Conservation (phyloP, 2,888 invertebrate species). For the Hemistola chrysoprasaria region DNA sequence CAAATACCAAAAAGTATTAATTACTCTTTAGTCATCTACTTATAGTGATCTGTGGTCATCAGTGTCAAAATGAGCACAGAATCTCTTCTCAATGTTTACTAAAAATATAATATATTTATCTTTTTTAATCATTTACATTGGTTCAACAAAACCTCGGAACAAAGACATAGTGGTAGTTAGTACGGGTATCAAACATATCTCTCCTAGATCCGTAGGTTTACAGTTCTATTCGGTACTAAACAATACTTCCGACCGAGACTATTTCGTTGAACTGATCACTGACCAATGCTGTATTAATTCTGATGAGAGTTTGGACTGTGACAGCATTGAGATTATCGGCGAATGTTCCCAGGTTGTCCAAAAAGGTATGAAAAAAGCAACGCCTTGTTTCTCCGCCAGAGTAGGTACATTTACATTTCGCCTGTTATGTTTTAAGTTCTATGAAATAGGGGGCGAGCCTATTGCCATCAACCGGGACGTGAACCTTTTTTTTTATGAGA, state of each 20-base stretch:
- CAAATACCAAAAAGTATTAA: no score
- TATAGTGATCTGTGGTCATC: no score
- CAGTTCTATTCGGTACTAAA: constrained; percentile 48
- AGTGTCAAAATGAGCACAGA: constrained; percentile 21
- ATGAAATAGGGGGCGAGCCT: no score
- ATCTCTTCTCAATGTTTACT: constrained; percentile 56
- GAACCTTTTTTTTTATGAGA: no score
- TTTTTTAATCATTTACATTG: constrained; percentile 33
- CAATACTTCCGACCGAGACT: constrained; percentile 51
- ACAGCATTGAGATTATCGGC: constrained; percentile 48
- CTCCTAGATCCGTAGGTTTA: constrained; percentile 45
- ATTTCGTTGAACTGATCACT: constrained; percentile 46
- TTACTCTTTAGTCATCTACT: no score
- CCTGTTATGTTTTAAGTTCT: no score
- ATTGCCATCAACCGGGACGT: no score
- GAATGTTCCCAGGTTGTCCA: constrained; percentile 42
- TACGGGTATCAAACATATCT: constrained; percentile 38
- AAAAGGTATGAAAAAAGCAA: constrained; percentile 38
- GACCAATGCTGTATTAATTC: constrained; percentile 56
- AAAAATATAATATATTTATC: constrained; percentile 48
- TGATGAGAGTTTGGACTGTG: constrained; percentile 44
- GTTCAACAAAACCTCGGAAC: constrained; percentile 26
- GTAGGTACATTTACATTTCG: no score
- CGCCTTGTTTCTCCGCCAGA: no score
- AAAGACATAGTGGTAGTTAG: constrained; percentile 34